Conservation (phyloP, 1,140 invertebrate genomes). For the Amyelois transitella region DNA sequence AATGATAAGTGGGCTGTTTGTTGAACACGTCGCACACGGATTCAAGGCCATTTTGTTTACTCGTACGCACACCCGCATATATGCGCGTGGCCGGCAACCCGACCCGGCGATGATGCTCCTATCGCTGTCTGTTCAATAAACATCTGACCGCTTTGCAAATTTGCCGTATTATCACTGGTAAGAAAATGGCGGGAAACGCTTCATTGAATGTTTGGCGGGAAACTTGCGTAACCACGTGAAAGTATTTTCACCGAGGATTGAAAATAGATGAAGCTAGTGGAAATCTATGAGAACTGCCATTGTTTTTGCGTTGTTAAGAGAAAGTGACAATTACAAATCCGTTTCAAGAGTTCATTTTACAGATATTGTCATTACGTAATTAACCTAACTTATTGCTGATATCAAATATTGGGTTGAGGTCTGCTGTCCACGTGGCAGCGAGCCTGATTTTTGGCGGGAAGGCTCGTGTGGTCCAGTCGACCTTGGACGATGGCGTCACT, state of each 20-base stretch:
- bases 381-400: background rate
- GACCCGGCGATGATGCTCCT: conserved; percentile 19
- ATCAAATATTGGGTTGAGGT: background rate
- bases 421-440: conserved; percentile 30
- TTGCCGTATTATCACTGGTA: conserved; percentile 27
- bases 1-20: conserved; percentile 39
- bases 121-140: conserved; percentile 13
- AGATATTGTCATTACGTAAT: background rate
- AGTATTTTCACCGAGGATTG: conserved; percentile 35
- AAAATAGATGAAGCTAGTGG: background rate
- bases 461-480: conserved; percentile 42
- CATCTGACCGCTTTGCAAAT: conserved; percentile 26
- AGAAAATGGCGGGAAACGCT: conserved; percentile 68
- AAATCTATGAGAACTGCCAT: background rate
- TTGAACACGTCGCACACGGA: conserved; percentile 31
- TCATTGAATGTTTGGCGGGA: conserved; percentile 68
- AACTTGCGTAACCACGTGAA: conserved; percentile 55
- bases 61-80: conserved; percentile 50
- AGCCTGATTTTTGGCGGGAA: conserved; percentile 59
- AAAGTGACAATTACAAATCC: background rate
- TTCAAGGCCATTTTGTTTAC: conserved; percentile 69
- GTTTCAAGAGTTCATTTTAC: background rate
- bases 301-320: background rate
- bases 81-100: conserved; percentile 44
- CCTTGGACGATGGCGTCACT: conserved; percentile 63